phyloP scores from a whole-genome alignment of 1,140 invertebrate species.

The Carposina sasakii region DNA sequence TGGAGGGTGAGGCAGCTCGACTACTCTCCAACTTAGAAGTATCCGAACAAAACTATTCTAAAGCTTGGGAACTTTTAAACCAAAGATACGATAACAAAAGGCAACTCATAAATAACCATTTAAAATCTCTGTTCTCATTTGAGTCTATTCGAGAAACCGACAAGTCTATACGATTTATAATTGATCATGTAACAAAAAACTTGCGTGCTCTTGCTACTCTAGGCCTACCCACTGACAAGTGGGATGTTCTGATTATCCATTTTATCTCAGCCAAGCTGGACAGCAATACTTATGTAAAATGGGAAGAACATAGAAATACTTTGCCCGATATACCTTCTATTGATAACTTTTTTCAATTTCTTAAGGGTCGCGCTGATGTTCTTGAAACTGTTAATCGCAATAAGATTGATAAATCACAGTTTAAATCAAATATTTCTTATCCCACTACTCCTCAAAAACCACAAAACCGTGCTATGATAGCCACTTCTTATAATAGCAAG shows the following conservation, averaged over 20 bases:
- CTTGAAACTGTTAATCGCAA: background rate
- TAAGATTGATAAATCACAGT: background rate
- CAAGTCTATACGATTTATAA: conserved; percentile 11
- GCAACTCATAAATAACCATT: conserved; percentile 28
- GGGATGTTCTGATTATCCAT: conserved; percentile 12
- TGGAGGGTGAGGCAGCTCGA: conserved; percentile 18
- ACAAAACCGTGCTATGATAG: background rate
- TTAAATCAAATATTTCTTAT: background rate
- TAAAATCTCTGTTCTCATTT: conserved; percentile 21
- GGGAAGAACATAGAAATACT: conserved; percentile 18
- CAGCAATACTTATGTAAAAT: conserved; percentile 8
- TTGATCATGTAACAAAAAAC: conserved; percentile 18
- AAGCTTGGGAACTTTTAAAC: conserved; percentile 36
- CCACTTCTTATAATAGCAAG: background rate
- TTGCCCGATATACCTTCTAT: conserved; percentile 3
- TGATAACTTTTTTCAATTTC: background rate
- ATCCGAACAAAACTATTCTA: conserved; percentile 18
- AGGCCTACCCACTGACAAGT: conserved; percentile 12
- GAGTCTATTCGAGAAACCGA: conserved; percentile 7
- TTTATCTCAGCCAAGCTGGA: conserved; percentile 17
- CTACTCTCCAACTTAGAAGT: conserved; percentile 29
- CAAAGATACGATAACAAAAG: conserved; percentile 37
- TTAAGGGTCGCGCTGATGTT: background rate
- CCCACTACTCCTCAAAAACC: background rate
- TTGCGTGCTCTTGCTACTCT: conserved; percentile 16